Evolutionary conservation across 92 coral and sea anemone genomes (phyloP).

Genomic region (Hydrozoanthus gracilis): DNA sequence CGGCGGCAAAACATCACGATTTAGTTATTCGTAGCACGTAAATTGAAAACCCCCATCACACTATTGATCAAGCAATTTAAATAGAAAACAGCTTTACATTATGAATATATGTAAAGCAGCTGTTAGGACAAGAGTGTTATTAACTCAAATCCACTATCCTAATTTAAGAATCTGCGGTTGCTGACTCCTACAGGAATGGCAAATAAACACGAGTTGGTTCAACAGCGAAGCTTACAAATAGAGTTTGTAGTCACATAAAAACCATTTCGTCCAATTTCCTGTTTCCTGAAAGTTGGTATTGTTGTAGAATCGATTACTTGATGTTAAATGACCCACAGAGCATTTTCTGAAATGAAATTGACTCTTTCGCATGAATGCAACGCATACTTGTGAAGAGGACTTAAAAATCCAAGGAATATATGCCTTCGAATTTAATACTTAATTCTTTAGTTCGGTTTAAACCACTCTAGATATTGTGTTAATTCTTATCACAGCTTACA

Average conservation of each 20-base stretch:
- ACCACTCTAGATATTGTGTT: background rate
- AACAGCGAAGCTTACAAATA: background rate
- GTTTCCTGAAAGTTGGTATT: slow-evolving; percentile 10
- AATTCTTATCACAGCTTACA: background rate
- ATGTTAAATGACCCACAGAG: slow-evolving; percentile 3
- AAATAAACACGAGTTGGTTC: background rate
- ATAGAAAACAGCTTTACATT: slow-evolving; percentile 18
- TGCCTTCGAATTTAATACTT: background rate
- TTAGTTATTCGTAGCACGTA: background rate
- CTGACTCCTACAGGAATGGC: slow-evolving; percentile 16
- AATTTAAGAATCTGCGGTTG: slow-evolving; percentile 24
- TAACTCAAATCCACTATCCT: background rate
- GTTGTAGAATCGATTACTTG: background rate
- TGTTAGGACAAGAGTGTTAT: background rate
- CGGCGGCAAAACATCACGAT: too few species aligned
- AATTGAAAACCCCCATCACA: slow-evolving; percentile 1
- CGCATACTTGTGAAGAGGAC: background rate
- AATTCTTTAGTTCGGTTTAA: background rate
- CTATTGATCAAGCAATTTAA: slow-evolving; percentile 24
- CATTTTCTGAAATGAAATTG: background rate
- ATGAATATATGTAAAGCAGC: slow-evolving; percentile 11
- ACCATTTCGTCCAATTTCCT: slow-evolving; percentile 27
- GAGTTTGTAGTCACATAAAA: background rate
- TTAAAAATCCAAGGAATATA: background rate
- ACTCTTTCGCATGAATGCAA: slow-evolving; percentile 32